Percentiles rank a stretch among this genome's conserved stretches.
Evolutionary conservation across 2,888 invertebrate genomes (phyloP).

Genomic region (Pachydiplax longipennis): DNA sequence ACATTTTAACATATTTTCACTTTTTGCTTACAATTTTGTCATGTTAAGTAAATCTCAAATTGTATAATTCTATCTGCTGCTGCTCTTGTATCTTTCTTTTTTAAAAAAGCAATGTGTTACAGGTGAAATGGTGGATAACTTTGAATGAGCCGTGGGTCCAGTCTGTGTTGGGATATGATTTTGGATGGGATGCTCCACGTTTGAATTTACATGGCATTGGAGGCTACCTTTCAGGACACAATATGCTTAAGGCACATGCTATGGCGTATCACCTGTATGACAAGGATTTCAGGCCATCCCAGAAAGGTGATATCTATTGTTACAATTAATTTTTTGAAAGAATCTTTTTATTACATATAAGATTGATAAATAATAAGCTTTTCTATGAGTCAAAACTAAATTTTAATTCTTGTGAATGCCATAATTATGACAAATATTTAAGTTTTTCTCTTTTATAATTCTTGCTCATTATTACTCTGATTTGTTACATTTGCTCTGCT

Average conservation of each 20-base stretch:
- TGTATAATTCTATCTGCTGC: neutral
- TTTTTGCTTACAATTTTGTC: neutral
- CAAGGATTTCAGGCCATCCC: slow-evolving; percentile 63
- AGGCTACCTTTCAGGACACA: slow-evolving; percentile 70
- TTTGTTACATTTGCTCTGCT: too few relatives aligned
- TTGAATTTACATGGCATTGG: slow-evolving; percentile 65
- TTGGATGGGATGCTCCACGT: slow-evolving; percentile 57
- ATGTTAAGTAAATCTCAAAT: neutral
- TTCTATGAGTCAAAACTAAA: too few relatives aligned
- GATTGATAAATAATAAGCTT: too few relatives aligned
- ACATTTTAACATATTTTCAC: neutral
- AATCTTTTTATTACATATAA: too few relatives aligned
- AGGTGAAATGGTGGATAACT: slow-evolving; percentile 75
- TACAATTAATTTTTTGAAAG: too few relatives aligned
- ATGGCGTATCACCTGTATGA: slow-evolving; percentile 70
- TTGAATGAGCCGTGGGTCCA: slow-evolving; percentile 76
- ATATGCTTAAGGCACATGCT: slow-evolving; percentile 71
- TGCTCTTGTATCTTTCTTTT: neutral
- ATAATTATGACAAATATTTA: too few relatives aligned
- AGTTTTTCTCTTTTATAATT: too few relatives aligned
- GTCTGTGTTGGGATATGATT: slow-evolving; percentile 65
- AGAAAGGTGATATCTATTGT: slow-evolving; percentile 60
- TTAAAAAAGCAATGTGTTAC: neutral
- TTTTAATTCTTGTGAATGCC: too few relatives aligned
- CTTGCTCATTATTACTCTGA: too few relatives aligned